phyloP scores from a whole-genome alignment of 2,113 vertebrate genomes.

The Trogon melanurus region DNA sequence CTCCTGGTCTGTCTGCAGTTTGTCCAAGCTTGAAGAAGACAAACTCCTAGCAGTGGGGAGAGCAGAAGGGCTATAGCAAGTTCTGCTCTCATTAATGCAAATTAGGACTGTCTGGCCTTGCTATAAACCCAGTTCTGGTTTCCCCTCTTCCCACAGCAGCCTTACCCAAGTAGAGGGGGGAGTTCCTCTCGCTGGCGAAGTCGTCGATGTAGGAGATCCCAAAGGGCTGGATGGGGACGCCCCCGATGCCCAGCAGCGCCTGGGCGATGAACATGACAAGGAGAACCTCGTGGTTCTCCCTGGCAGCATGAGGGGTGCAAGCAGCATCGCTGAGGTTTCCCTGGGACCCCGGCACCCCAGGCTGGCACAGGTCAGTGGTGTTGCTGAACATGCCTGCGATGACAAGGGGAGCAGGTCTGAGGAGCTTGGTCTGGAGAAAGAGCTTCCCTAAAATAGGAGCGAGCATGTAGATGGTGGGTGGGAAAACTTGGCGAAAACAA shows the following conservation, averaged over 20 bases:
- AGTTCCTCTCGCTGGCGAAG: constrained; percentile 88
- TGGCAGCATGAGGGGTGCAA: constrained; percentile 52
- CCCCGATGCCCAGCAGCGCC: constrained; percentile 85
- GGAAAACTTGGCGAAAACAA: neutral
- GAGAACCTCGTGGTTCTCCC: constrained; percentile 71
- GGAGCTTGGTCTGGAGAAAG: rapidly evolving
- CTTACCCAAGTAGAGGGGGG: constrained; percentile 91
- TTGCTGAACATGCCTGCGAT: constrained; percentile 63
- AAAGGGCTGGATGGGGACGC: constrained; percentile 93
- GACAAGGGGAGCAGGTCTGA: neutral
- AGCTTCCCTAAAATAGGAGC: neutral
- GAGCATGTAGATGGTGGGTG: neutral
- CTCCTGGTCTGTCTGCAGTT: neutral
- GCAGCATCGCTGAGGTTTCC: neutral
- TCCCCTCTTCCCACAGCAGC: neutral
- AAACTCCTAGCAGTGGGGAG: neutral
- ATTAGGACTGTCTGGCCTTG: neutral
- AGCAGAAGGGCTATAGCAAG: rapidly evolving
- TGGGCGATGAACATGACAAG: constrained; percentile 87
- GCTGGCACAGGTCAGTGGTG: constrained; percentile 74
- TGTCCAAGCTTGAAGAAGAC: neutral
- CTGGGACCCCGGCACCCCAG: rapidly evolving
- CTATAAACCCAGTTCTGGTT: neutral
- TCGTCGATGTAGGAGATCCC: constrained; percentile 98
- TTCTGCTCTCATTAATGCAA: neutral